Evolutionary conservation across 2,797 vertebrate genomes (phyloP).

Genomic region (Sebastes diploproa): DNA sequence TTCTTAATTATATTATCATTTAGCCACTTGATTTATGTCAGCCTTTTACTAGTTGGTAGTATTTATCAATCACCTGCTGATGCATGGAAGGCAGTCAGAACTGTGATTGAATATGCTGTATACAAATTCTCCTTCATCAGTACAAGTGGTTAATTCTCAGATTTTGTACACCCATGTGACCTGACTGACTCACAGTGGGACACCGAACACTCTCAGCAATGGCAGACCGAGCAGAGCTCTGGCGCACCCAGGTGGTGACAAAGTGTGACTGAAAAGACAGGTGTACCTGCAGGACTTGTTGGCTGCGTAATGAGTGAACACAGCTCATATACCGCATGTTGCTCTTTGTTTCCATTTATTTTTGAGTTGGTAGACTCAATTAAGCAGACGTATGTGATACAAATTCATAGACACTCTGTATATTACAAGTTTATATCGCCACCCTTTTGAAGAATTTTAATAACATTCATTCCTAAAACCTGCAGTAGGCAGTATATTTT

Average conservation of each 20-base stretch:
- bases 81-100: not conserved
- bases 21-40: not conserved
- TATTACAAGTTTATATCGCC: not conserved
- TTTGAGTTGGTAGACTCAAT: not conserved
- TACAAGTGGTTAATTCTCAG: not conserved
- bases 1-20: not conserved
- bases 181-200: constrained; percentile 7
- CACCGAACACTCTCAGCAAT: not conserved
- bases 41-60: not conserved
- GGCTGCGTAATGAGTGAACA: not conserved
- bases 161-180: not conserved
- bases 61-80: constrained; percentile 5
- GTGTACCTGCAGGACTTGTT: not conserved
- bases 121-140: not conserved
- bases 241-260: constrained; percentile 55
- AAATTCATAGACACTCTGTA: not conserved
- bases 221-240: constrained; percentile 39
- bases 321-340: not conserved
- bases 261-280: constrained; percentile 13
- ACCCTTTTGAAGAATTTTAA: too few species aligned
- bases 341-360: not conserved
- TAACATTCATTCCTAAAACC: too few species aligned
- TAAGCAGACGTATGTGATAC: not conserved
- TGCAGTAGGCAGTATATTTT: too few species aligned
- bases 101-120: not conserved